Conservation (phyloP, 2,113 vertebrate genomes). For the Pogona vitticeps region DNA sequence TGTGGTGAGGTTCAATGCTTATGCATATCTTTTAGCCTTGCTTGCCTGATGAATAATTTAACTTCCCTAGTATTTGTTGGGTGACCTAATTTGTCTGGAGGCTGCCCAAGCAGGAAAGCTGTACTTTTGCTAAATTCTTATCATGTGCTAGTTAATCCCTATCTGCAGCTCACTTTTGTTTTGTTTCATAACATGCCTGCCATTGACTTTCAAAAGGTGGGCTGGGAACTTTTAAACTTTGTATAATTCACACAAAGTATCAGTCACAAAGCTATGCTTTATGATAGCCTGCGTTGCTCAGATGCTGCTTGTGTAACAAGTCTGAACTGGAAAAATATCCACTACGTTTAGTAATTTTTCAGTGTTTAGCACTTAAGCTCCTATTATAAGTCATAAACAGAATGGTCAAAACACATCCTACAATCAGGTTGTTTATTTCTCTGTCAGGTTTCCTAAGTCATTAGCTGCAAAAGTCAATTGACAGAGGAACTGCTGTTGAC, state of each 20-base stretch:
- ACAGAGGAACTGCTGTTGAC: not conserved
- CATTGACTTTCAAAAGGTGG: not conserved
- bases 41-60: not conserved
- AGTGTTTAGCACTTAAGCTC: not conserved
- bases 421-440: not conserved
- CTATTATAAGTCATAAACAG: not conserved
- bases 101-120: not conserved
- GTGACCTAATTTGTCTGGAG: not conserved
- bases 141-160: conserved; percentile 8
- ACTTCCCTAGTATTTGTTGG: not conserved
- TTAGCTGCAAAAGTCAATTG: not conserved
- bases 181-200: not conserved
- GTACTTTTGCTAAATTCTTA: not conserved
- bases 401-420: not conserved
- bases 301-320: not conserved
- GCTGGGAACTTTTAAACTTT: not conserved
- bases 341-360: not conserved
- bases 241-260: not conserved
- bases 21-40: not conserved
- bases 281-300: not conserved
- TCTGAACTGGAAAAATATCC: not conserved
- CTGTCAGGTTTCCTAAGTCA: not conserved
- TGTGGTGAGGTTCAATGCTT: conserved; percentile 11
- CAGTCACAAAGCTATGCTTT: not conserved
- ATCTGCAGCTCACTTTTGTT: not conserved